Base-by-base conservation (phyloP, 2,888 invertebrate species). In the Drosophila kambysellisi region DNA sequence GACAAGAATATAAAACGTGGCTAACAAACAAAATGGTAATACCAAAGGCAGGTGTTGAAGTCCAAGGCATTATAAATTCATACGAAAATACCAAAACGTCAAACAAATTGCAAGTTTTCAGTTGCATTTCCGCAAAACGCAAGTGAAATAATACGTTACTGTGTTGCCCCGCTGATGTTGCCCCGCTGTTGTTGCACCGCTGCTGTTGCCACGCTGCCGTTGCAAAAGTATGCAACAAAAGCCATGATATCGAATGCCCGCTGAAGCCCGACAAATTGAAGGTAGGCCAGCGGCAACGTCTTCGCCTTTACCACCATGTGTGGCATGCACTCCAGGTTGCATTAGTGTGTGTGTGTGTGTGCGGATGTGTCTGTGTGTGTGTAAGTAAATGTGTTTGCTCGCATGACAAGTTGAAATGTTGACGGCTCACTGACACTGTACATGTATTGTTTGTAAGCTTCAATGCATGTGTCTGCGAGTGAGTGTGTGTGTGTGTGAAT, bases 61-160 rank as follows among this genome's bases (percentile, higher is more conserved):
- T 83, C 76, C 58, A 48, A 37, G 67, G 70, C 86, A 88, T 88
- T 86, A 86, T 76, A 83, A 85, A 85, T 85, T 83, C 88, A 88
- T 80, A 86, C 70, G 63, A 80, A 85, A 83, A 86, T 88, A 88
- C 73, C 86, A 62, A 88, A 88, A 86, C 85, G 85, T 86, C 85
- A 86, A 86, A 88, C 85, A 86, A 86, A 86, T 86, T 86, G 85
- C 85, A 86, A 86, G 83, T 86, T 88, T 86, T 88, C 87, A 86
- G 88, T 86, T 86, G 88, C 85, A 86, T 86, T 88, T 86, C 85
- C 85, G 85, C 87, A 86, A 88, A 86, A 82, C 78, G 83, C 82
- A 78, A 82, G 83, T 83, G 84, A 88, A 86, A 86, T 86, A 86
- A 88, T 86, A 86, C 82, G 75, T 83, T 88, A 65, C 72, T 30